Conservation (phyloP, 2,888 invertebrate genomes). For the Caenorhabditis sp. region DNA sequence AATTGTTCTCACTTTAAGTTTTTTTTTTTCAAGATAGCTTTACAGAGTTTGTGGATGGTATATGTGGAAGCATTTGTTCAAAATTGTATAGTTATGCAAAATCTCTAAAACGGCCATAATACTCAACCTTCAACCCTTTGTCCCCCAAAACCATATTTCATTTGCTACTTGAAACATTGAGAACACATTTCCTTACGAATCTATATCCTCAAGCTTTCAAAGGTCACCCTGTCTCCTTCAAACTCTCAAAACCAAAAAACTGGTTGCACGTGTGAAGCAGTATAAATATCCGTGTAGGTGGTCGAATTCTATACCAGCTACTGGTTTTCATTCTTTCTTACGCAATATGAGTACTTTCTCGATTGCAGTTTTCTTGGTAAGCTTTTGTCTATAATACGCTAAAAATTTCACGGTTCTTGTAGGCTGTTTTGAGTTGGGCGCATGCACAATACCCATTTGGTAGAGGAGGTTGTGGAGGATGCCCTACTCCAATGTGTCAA, state of each 20-base stretch:
- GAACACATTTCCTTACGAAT: slow-evolving; percentile 47
- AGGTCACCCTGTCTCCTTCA: slow-evolving; percentile 57
- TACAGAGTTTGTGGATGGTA: too few species aligned
- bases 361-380: slow-evolving; percentile 46
- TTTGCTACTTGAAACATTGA: slow-evolving; percentile 40
- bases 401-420: not conserved
- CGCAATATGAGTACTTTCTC: slow-evolving; percentile 48
- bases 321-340: slow-evolving; percentile 26
- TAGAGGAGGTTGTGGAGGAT: slow-evolving; percentile 49
- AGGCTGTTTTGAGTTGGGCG: slow-evolving; percentile 3
- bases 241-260: slow-evolving; percentile 46
- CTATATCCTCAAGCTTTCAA: slow-evolving; percentile 57
- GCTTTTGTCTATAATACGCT: not conserved
- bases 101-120: not conserved
- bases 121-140: slow-evolving; percentile 30
- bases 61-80: too few species aligned
- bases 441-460: slow-evolving; percentile 61
- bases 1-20: too few species aligned
- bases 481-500: slow-evolving; percentile 60
- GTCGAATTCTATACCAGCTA: slow-evolving; percentile 40
- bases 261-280: slow-evolving; percentile 56
- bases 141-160: not conserved
- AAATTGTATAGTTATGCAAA: too few species aligned
- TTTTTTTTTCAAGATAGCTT: too few species aligned
- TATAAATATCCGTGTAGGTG: slow-evolving; percentile 59